Evolutionary conservation across 2,888 invertebrate genomes (phyloP).

Genomic region (Melinaea marsaeus): DNA sequence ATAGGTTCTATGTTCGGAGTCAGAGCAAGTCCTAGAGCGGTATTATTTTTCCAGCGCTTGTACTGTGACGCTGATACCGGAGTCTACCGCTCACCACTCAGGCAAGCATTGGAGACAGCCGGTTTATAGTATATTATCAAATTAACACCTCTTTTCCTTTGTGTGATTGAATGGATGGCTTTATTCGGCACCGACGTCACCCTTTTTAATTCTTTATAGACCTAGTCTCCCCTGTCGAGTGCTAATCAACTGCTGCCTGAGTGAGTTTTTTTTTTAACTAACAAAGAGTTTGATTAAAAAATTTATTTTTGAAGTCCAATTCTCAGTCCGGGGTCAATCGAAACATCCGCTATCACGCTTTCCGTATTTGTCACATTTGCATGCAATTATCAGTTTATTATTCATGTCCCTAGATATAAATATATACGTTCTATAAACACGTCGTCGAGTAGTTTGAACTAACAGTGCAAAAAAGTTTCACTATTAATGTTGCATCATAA

Average conservation of each 20-base stretch:
- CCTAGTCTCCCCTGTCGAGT: conserved; percentile 54
- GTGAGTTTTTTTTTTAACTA: conserved; percentile 68
- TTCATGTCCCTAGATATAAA: conserved; percentile 53
- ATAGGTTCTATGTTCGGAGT: conserved; percentile 42
- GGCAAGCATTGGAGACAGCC: conserved; percentile 83
- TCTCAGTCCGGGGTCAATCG: conserved; percentile 31
- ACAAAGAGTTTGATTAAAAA: conserved; percentile 54
- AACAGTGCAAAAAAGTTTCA: conserved; percentile 60
- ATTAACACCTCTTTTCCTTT: conserved; percentile 68
- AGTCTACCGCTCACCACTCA: conserved; percentile 86
- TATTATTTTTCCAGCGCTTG: conserved; percentile 87
- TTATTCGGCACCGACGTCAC: conserved; percentile 59
- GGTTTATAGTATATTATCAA: conserved; percentile 75
- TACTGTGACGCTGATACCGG: conserved; percentile 83
- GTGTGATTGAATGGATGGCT: conserved; percentile 75
- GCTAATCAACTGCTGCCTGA: conserved; percentile 78
- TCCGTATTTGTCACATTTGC: conserved; percentile 65
- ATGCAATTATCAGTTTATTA: conserved; percentile 66
- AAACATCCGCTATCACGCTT: conserved; percentile 61
- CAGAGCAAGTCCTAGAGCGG: conserved; percentile 72
- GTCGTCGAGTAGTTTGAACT: conserved; percentile 53
- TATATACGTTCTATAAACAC: conserved; percentile 17
- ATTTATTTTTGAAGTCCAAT: conserved; percentile 78
- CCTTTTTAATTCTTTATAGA: conserved; percentile 49
- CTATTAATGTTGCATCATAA: conserved; percentile 41